Percentiles rank a stretch among this genome's conserved stretches.
Evolutionary conservation across 2,113 vertebrate genomes (phyloP).

Genomic region (Zosterops japonicus): DNA sequence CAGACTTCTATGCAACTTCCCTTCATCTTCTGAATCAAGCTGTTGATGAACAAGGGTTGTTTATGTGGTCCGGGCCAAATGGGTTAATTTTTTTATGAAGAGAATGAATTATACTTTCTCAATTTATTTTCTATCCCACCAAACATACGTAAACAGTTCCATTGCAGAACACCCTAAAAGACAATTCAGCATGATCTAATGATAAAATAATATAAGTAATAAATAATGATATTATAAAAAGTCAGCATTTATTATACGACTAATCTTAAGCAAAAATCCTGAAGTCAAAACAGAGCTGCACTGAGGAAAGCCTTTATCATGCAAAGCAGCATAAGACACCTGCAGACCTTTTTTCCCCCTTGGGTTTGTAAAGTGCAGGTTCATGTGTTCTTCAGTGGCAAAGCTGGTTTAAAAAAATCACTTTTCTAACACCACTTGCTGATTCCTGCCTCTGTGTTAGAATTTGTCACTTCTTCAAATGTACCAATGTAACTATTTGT

Average conservation of each 20-base stretch:
- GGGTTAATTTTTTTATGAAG: not conserved
- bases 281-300: not conserved
- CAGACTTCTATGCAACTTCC: not conserved
- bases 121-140: not conserved
- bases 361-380: not conserved
- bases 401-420: not conserved
- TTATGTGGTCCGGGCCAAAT: not conserved
- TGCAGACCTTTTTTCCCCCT: not conserved
- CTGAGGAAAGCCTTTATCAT: not conserved
- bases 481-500: not conserved
- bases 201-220: not conserved
- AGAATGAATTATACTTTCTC: not conserved
- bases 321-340: not conserved
- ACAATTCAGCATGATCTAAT: not conserved
- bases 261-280: not conserved
- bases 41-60: not conserved
- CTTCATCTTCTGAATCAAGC: not conserved
- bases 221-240: not conserved
- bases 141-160: not conserved
- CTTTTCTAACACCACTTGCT: not conserved
- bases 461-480: not conserved
- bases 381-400: not conserved
- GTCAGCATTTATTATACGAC: not conserved
- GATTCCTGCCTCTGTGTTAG: not conserved
- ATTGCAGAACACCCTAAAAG: not conserved